These are phyloP conservation scores for Stenodema calcarata DNA, from an alignment of 2,888 invertebrate species.

Conservation along the genomic window DNA sequence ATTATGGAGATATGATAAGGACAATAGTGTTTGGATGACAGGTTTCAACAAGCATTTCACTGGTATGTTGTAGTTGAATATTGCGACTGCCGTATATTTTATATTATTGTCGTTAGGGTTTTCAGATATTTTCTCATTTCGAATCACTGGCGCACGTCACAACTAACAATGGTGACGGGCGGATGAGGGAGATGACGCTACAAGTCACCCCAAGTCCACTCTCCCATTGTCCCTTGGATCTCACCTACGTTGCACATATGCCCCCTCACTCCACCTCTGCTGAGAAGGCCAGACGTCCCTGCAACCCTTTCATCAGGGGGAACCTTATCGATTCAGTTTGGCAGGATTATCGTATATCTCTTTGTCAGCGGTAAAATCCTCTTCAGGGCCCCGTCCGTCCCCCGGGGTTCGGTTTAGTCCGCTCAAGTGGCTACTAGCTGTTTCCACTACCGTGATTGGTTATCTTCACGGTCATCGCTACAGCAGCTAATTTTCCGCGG, in stretches of 20 bases:
- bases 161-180: not conserved
- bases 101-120: not conserved
- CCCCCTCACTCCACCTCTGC: not conserved
- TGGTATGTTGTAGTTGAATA: not conserved
- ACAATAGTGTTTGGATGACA: no score
- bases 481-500: not conserved
- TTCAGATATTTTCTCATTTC: not conserved
- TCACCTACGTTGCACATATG: conserved; percentile 15
- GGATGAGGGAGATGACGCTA: not conserved
- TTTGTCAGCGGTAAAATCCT: conserved; percentile 12
- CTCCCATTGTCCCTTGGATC: not conserved
- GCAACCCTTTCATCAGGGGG: conserved; percentile 3
- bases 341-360: conserved; percentile 5
- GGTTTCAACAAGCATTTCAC: not conserved
- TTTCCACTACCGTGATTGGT: not conserved
- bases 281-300: not conserved
- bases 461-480: not conserved
- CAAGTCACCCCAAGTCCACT: conserved; percentile 19
- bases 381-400: not conserved
- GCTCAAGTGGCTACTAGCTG: not conserved
- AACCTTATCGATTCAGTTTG: conserved; percentile 1
- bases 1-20: no score
- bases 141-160: not conserved
- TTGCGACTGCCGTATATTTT: not conserved
- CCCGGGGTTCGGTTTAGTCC: not conserved